Percentiles rank a stretch among this genome's conserved stretches.
These are phyloP conservation scores for Euplagia quadripunctaria DNA, from an alignment of 2,888 invertebrate species.

Conservation along the genomic window DNA sequence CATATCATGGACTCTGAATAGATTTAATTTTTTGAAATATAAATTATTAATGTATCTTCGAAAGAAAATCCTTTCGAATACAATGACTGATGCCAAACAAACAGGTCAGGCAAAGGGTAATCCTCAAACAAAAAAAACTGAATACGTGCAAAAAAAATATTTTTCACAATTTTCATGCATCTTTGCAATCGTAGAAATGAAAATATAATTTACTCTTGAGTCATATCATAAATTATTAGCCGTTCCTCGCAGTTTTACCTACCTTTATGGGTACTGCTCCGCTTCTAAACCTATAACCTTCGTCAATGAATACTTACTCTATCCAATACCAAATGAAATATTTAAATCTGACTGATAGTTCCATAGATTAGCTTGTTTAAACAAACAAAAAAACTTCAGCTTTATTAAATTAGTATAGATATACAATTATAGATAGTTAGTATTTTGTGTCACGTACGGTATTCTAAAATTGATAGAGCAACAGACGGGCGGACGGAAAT, in stretches of 20 bases:
- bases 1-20: too few relatives aligned
- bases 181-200: background rate
- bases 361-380: too few relatives aligned
- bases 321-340: too few relatives aligned
- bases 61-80: background rate
- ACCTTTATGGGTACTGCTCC: too few relatives aligned
- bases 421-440: constrained; percentile 5
- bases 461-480: constrained; percentile 22
- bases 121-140: background rate
- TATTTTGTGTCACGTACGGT: constrained; percentile 31
- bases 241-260: too few relatives aligned
- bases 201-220: too few relatives aligned
- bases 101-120: background rate
- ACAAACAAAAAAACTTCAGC: background rate
- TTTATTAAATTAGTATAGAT: background rate
- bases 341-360: too few relatives aligned
- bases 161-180: background rate
- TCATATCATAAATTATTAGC: too few relatives aligned
- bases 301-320: too few relatives aligned
- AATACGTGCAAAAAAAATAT: background rate
- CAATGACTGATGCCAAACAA: background rate
- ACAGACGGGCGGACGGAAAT: constrained; percentile 26
- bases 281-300: too few relatives aligned
- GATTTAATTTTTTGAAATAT: too few relatives aligned
- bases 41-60: background rate